A percentile compares a stretch with the other conserved stretches of the same genome.
phyloP scores from a whole-genome alignment of 2,113 vertebrate species.

The Holacanthus passer region DNA sequence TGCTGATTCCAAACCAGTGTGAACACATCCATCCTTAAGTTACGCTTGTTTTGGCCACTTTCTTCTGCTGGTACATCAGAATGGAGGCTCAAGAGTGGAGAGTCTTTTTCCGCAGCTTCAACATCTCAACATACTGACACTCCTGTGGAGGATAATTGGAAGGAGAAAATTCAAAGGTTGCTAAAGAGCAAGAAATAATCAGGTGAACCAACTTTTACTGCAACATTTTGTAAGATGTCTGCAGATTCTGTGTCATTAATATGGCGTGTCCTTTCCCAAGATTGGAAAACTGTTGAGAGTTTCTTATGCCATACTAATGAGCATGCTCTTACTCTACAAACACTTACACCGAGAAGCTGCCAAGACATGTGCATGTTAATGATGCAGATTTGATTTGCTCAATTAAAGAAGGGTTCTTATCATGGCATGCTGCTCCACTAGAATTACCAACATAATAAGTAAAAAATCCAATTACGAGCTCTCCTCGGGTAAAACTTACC shows the following conservation, averaged over 20 bases:
- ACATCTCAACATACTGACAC: neutral
- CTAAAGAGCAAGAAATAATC: constrained; percentile 44
- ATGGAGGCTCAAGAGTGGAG: constrained; percentile 5
- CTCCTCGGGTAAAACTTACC: neutral
- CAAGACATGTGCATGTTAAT: constrained; percentile 21
- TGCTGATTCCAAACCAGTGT: neutral
- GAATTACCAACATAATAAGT: constrained; percentile 18
- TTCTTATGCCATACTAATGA: constrained; percentile 54
- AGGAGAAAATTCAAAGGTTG: constrained; percentile 33
- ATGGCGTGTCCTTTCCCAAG: constrained; percentile 50
- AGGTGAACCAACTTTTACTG: constrained; percentile 35
- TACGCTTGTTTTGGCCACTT: neutral
- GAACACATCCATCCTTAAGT: constrained; percentile 14
- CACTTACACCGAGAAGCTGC: constrained; percentile 16
- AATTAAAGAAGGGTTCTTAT: constrained; percentile 41
- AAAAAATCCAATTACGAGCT: constrained; percentile 4
- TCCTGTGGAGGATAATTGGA: constrained; percentile 38
- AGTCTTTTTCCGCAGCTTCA: neutral
- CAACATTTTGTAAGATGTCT: constrained; percentile 17
- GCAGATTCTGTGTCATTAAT: constrained; percentile 38
- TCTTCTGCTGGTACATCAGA: neutral
- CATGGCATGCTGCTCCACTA: neutral
- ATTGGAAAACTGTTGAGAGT: neutral
- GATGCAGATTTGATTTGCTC: constrained; percentile 33
- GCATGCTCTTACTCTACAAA: constrained; percentile 27